Evolutionary conservation across 2,113 vertebrate species (phyloP), one percentile per base, ranked within the genome.

Genomic region (Bubo scandiacus): DNA sequence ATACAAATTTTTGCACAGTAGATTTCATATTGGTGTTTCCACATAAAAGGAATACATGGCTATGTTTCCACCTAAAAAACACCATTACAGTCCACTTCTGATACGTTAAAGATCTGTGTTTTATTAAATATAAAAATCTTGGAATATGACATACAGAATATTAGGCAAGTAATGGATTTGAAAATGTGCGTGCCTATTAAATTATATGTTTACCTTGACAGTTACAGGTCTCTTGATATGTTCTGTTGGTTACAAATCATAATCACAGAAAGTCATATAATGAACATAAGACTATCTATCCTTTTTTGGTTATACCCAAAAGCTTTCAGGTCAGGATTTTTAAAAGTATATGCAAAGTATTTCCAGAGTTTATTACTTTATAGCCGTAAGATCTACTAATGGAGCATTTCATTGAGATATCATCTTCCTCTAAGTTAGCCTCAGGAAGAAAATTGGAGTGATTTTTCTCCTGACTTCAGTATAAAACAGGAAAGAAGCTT

Each of bases 151-250:
- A 40, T 47, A 52, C 10, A 47, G 11, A 42, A 55, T 68, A 19
- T 49, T 30, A 54, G 29, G 7, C 10, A 88, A 42, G 30, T 66
- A 61, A 52, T 3, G 4, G 5, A 26, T 81, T 34, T 63, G 19
- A 87, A 62, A 81, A 47, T 0, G 0, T 30, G 11, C 5, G 36
- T 67, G 7, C 4, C 0, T 7, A 9, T 23, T 9, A 86, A 71
- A 9, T 16, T 27, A 52, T 27, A 52, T 29, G 25, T 42, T 70
- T 77, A 47, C 10, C 10, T 43, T 11, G 11, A 62, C 10, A 29
- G 15, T 55, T 36, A 19, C 7, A 22, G 5, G 4, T 89, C 12
- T 55, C 80, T 62, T 80, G 11, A 19, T 70, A 7, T n/a, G 9
- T 47, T 52, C 17, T 66, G 1, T 52, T 80, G 27, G 10, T 57